Base-by-base conservation (phyloP, 2,888 invertebrate species). In the Salpingus planirostris region DNA sequence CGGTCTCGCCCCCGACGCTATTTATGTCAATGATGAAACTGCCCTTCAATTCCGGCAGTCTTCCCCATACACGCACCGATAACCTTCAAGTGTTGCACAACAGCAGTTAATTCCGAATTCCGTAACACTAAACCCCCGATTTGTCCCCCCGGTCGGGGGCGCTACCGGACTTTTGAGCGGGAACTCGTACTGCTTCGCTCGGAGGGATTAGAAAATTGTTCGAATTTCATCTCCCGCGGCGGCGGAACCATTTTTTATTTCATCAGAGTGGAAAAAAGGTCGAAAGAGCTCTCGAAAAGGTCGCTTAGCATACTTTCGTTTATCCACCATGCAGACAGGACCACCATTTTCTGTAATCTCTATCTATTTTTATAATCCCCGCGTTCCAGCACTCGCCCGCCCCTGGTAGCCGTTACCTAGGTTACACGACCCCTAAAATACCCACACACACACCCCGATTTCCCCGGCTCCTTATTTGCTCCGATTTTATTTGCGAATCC, bases 301-400 rank as follows among this genome's bases (percentile, higher is more conserved):
- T 18, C 18, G 18, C 18, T 18, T 18, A 18, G 18, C 18, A 18
- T 18, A 27, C 11, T 27, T 27, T 14, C 15, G n/a, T 11, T 29
- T 13, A 21, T 29, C 29, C 21, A 2, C 13, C 13, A 29, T 12
- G 22, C 30, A 29, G 33, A 23, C 32, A 46, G 41, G 50, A 54
- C 58, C 58, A 54, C 59, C 60, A 60, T 60, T 60, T 60, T 57
- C 56, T 54, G 52, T 60, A 59, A 59, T 59, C 60, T 59, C 57
- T 58, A 52, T 59, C 60, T 60, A 62, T 60, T 62, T 62, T 62
- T 60, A 60, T 60, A 59, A 62, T 61, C 60, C 59, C 57, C 49
- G 52, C 57, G 56, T 59, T 57, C 56, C 58, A 46, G 49, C 53
- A 51, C 55, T 43, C 48, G 46, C 54, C 47, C 46, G 48, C 41